Evolutionary conservation across 1,140 invertebrate species (phyloP), one percentile per base, ranked within the genome.

Genomic region (Neodiprion virginianus): DNA sequence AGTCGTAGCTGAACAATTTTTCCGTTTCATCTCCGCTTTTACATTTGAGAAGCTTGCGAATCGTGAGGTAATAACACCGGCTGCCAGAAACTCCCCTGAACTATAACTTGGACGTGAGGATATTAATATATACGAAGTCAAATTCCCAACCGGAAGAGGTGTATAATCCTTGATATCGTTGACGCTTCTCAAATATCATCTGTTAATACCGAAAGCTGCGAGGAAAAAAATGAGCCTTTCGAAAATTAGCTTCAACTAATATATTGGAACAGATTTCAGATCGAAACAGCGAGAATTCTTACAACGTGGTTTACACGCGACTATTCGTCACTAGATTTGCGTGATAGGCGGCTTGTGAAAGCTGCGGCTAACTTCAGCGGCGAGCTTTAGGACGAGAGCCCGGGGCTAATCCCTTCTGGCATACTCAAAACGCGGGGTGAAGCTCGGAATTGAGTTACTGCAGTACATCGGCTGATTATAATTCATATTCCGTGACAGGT

Each of bases 401-500:
- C 8, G 53, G n/a, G 53, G 53, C 53, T 61, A 61, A 61, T 61
- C 53, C 53, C 53, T 61, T 17, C 11, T 61, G 53, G 4, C 53
- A 17, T 4, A 61, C 53, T 61, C 53, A 17, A 61, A 61, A 61
- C 53, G n/a, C n/a, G 53, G 53, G 5, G 53, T 61, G 53, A 61
- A 61, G 53, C 53, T 17, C n/a, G 53, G 53, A 61, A 61, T 61
- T 61, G 53, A 61, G 53, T 61, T 61, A 61, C 53, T 14, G 53
- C n/a, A 8, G 11, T 14, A 14, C 28, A 40, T 40, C 28, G 28
- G 28, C 53, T 12, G n/a, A 61, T 17, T 61, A 61, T 61, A 61
- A 61, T 61, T 61, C 53, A 61, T 61, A 61, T 61, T 61, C 53
- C 53, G 4, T 61, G 53, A 61, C 53, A 61, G 53, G 53, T 61